Evolutionary conservation across 2,888 invertebrate genomes (phyloP).

Genomic region (Tetheella fluctuosa): DNA sequence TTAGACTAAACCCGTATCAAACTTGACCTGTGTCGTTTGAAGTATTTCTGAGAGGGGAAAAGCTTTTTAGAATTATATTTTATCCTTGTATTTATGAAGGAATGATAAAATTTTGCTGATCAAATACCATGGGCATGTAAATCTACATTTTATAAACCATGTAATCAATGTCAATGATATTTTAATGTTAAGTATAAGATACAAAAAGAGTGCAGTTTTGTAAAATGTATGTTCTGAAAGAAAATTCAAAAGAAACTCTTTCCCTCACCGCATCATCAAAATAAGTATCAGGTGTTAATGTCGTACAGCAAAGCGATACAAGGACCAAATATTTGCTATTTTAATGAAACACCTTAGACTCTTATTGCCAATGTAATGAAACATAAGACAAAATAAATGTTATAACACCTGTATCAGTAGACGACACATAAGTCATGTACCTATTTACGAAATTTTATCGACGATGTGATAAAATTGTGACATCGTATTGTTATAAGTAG

Average conservation of each 20-base stretch:
- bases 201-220: neutral
- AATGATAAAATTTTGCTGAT: neutral
- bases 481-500: neutral
- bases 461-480: constrained; percentile 6
- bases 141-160: neutral
- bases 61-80: neutral
- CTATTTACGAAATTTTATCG: constrained; percentile 10
- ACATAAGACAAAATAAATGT: neutral
- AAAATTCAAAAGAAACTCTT: neutral
- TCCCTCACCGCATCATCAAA: neutral
- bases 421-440: neutral
- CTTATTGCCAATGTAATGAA: neutral
- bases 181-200: neutral
- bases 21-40: neutral
- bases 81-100: neutral
- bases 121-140: neutral
- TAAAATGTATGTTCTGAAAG: too few species aligned
- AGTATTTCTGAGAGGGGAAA: neutral
- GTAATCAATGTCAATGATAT: neutral
- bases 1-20: neutral
- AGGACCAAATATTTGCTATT: neutral
- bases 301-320: neutral
- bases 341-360: neutral
- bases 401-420: neutral
- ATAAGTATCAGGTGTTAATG: neutral